Evolutionary conservation across 2,113 vertebrate species (phyloP).

Genomic region (Mormyrus lacerda): DNA sequence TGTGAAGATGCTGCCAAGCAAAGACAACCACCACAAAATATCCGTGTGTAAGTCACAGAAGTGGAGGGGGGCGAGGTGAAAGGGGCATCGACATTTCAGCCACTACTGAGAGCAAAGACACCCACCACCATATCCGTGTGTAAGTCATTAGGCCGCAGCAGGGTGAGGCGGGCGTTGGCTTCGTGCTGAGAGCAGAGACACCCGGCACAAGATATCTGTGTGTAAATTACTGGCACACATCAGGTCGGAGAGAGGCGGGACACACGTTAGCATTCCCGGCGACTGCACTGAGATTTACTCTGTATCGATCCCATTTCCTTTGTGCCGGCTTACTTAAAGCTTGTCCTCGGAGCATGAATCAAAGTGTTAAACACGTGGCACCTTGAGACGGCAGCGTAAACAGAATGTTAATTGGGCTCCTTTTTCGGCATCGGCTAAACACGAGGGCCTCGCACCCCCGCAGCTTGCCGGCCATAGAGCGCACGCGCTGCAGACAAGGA

Average conservation of each 20-base stretch:
- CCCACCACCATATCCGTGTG: slow-evolving; percentile 93
- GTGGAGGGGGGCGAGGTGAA: not conserved
- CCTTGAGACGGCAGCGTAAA: not conserved
- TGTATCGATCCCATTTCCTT: slow-evolving; percentile 9
- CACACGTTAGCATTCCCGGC: not conserved
- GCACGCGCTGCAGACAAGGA: not conserved
- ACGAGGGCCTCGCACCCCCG: not conserved
- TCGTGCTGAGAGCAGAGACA: slow-evolving; percentile 76
- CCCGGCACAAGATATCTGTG: slow-evolving; percentile 95
- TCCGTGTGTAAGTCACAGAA: slow-evolving; percentile 88
- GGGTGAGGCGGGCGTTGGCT: not conserved
- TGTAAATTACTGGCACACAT: slow-evolving; percentile 59
- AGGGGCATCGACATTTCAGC: not conserved
- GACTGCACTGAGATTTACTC: not conserved
- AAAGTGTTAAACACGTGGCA: slow-evolving; percentile 8
- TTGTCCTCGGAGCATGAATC: slow-evolving; percentile 2
- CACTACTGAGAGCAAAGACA: slow-evolving; percentile 76
- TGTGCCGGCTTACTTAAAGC: slow-evolving; percentile 3
- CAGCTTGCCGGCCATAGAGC: not conserved
- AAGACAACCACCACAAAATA: slow-evolving; percentile 96
- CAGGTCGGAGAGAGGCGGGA: not conserved
- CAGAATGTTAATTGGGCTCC: not conserved
- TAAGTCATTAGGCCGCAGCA: slow-evolving; percentile 55
- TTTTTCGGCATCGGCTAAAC: not conserved
- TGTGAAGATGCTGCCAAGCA: slow-evolving; percentile 95